Evolutionary conservation across 2,113 vertebrate genomes (phyloP).

Genomic region (Vidua chalybeata): DNA sequence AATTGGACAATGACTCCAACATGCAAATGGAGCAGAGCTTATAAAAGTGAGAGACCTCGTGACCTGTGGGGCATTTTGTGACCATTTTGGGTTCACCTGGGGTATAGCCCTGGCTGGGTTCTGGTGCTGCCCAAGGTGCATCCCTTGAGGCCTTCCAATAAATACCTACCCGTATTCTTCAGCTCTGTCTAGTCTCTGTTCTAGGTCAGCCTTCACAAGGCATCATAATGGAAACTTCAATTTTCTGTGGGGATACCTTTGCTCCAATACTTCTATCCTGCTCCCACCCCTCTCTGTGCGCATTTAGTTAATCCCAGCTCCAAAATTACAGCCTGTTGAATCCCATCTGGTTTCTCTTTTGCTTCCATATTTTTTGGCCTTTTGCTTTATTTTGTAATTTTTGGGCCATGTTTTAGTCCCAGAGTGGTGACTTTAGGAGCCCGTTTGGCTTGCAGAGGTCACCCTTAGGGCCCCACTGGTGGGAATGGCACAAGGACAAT

Average conservation of each 20-base stretch:
- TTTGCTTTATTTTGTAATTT: not conserved
- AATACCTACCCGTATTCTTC: not conserved
- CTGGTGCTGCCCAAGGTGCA: not conserved
- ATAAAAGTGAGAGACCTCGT: not conserved
- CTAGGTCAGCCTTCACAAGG: not conserved
- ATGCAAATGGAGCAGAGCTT: not conserved
- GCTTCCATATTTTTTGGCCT: not conserved
- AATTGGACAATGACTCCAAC: not conserved
- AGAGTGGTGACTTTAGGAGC: not conserved
- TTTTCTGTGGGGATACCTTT: not conserved
- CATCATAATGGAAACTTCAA: not conserved
- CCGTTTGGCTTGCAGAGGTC: fast-evolving
- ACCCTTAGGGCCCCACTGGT: fast-evolving
- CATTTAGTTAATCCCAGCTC: not conserved
- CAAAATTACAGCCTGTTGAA: not conserved
- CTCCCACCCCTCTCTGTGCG: not conserved
- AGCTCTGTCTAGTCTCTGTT: not conserved
- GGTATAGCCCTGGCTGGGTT: not conserved
- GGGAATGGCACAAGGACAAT: not conserved
- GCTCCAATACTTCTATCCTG: not conserved
- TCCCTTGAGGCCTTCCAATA: not conserved
- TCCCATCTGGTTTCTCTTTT: not conserved
- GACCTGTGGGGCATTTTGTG: not conserved
- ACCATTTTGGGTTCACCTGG: not conserved
- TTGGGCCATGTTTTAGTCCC: not conserved